Evolutionary conservation across 2,888 invertebrate genomes (phyloP), one percentile per base, ranked within the genome.

Genomic region (Penaeus monodon): DNA sequence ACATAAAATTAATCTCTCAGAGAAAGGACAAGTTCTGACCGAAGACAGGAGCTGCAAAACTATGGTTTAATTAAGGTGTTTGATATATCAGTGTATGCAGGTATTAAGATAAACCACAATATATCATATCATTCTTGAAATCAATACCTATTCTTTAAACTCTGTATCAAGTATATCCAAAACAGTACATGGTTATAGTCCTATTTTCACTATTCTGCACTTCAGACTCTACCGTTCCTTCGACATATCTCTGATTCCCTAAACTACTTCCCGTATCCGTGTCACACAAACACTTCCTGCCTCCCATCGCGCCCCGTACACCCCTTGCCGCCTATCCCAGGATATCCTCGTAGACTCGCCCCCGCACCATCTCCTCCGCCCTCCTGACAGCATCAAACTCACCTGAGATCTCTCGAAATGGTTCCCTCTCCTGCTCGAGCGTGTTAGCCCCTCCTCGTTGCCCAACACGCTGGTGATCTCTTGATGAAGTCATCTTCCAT

Each of bases 381-480:
- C 24, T n/a, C n/a, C 24, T 49, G 27, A 49, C 27, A 49, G n/a
- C 24, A 38, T n/a, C 33, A 49, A 77, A 49, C 27, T n/a, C 79
- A 88, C 87, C 87, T 88, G 87, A 27, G 83, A 76, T 88, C 86
- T 86, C 81, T 88, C 83, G 86, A 88, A 88, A 63, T 89, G 86
- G n/a, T n/a, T 89, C 89, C 38, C 89, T 57, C 73, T 89, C 89
- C 64, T 89, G 89, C 79, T 89, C 89, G 22, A 89, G 66, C 12
- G 89, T 66, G 76, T 86, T 89, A 44, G n/a, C 74, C 73, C 68
- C 89, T 73, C 66, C 89, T 76, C 29, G 88, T 76, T n/a, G n/a
- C 33, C 89, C 49, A 89, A 63, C 64, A 86, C 85, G 27, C 66
- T 86, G 44, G 89, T 88, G 33, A 88, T 84, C n/a, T 83, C 57